phyloP scores from a whole-genome alignment of 64 coral and sea anemone species.

The Orbicella faveolata region DNA sequence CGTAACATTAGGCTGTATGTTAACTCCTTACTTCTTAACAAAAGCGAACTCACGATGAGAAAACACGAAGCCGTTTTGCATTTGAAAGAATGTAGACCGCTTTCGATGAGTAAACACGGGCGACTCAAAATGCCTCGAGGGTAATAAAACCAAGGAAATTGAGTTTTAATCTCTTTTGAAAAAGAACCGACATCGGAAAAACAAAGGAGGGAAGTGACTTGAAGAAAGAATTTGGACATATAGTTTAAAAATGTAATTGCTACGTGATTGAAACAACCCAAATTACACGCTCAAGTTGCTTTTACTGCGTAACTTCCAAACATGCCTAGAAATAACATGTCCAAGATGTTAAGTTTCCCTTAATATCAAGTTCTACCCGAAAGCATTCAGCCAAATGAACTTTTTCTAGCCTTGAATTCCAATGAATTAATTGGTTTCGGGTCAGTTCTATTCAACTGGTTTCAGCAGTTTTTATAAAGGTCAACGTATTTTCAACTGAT shows the following conservation, averaged over 20 bases:
- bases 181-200: background rate
- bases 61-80: background rate
- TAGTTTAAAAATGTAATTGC: background rate
- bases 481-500: background rate
- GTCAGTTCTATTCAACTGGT: background rate
- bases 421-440: too few species aligned
- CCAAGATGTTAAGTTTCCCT: too few species aligned
- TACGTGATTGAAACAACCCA: background rate
- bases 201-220: background rate
- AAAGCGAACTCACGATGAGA: background rate
- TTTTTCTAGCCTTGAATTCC: too few species aligned
- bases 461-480: background rate
- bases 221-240: background rate
- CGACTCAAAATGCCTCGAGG: background rate
- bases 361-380: too few species aligned
- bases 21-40: background rate
- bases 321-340: background rate
- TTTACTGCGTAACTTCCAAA: background rate
- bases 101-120: background rate
- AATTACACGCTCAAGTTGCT: background rate
- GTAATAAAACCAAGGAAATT: constrained; percentile 15
- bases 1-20: background rate
- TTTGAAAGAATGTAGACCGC: background rate
- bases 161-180: constrained; percentile 28
- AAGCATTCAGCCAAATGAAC: too few species aligned